phyloP scores from a whole-genome alignment of 2,888 invertebrate species.

The Agrenia bidenticulata region DNA sequence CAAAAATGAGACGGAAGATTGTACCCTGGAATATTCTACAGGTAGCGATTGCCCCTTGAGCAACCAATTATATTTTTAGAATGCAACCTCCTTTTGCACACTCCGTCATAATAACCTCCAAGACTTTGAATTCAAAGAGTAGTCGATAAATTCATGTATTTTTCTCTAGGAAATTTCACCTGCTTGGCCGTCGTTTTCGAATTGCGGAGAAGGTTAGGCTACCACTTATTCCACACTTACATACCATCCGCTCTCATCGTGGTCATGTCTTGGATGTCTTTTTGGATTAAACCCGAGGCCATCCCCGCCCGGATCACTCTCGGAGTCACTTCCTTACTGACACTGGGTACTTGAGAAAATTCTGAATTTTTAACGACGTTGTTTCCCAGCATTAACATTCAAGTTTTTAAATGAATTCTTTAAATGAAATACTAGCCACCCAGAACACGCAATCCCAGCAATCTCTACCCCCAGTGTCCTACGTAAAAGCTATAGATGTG shows the following conservation, averaged over 20 bases:
- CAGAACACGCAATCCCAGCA: constrained; percentile 91
- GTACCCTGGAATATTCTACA: constrained; percentile 80
- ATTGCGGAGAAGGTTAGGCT: constrained; percentile 77
- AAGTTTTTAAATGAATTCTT: not conserved
- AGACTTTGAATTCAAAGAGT: no score
- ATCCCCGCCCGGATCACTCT: constrained; percentile 86
- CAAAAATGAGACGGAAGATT: constrained; percentile 84
- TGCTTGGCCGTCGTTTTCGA: constrained; percentile 87
- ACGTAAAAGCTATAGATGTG: constrained; percentile 88
- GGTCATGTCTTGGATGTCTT: constrained; percentile 89
- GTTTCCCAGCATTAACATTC: no score
- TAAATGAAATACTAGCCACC: constrained; percentile 64
- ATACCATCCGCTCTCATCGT: constrained; percentile 89
- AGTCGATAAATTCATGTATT: constrained; percentile 12
- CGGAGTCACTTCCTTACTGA: constrained; percentile 82
- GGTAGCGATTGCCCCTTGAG: no score
- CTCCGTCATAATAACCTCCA: no score
- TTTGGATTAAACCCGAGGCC: constrained; percentile 93
- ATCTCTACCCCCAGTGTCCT: constrained; percentile 84
- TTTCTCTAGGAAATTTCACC: constrained; percentile 77
- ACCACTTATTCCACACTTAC: constrained; percentile 88
- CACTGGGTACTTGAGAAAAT: constrained; percentile 70
- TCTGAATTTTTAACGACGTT: not conserved
- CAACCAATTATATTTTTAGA: no score
- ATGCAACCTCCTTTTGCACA: no score